Evolutionary conservation across 2,113 vertebrate species (phyloP).

Genomic region (Halichoerus grypus): DNA sequence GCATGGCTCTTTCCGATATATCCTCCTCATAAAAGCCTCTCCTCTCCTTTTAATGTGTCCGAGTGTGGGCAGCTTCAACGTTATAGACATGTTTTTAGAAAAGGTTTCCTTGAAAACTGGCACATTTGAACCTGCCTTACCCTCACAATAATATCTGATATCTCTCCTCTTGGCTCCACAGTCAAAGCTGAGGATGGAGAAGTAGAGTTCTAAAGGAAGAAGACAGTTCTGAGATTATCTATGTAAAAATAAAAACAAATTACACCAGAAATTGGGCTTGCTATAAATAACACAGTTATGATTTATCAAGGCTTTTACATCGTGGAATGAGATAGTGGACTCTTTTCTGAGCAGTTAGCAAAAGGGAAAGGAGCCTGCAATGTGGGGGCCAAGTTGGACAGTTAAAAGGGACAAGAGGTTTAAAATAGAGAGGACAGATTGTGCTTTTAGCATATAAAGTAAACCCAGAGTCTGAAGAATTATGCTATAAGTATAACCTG

Average conservation of each 20-base stretch:
- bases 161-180: neutral
- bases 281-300: neutral
- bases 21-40: neutral
- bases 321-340: neutral
- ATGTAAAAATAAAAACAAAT: neutral
- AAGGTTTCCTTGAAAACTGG: neutral
- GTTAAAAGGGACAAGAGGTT: neutral
- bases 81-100: neutral
- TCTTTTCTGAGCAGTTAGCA: neutral
- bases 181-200: neutral
- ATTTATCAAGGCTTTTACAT: neutral
- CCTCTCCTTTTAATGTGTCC: neutral
- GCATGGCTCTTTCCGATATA: neutral
- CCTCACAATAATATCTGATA: neutral
- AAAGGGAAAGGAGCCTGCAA: neutral
- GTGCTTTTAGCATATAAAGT: neutral
- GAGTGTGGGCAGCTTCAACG: neutral
- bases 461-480: constrained; percentile 17
- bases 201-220: neutral
- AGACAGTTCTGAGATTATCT: neutral
- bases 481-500: neutral
- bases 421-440: neutral
- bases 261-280: neutral
- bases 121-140: neutral
- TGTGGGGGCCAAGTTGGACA: neutral